Base-by-base conservation (phyloP, 1,140 invertebrate genomes). In the Vanessa tameamea region DNA sequence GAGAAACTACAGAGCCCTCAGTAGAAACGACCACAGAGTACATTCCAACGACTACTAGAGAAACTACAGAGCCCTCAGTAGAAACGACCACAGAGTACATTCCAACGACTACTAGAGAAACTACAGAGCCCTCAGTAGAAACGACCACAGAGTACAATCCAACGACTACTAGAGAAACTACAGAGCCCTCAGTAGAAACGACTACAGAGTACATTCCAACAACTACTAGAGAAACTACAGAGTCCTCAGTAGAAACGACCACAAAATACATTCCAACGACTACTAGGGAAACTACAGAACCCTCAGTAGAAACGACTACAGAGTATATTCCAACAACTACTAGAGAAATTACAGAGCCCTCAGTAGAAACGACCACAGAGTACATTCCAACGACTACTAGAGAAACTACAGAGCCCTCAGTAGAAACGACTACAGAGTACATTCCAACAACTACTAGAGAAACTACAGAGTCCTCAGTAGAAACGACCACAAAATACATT, bases 1-100 rank as follows among this genome's bases (percentile, higher is more conserved):
- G 26, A 6, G 26, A 31, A 31, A 53, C 51, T 9, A 53, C 51
- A 3, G 47, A 13, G 14, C 14, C 14, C 0, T 15, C 15, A 2
- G 14, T 53, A 16, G 51, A 53, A 15, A 53, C 57, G 20, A 20
- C 20, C 20, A 20, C 20, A 20, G 20, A 20, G 20, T 20, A 20
- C n/a, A 12, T 51, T 51, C 13, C 48, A 51, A 51, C 48, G 13
- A 51, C 48, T 1, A 3, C 13, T 59, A 15, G 43, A 26, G 20
- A 23, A 47, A 59, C 73, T 12, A 73, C 73, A 31, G 64, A 43
- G 14, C 3, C 23, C 0, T 2, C 53, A 48, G 63, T 69, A 14
- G 69, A 26, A 12, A 26, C 20, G 2, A 59, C 71, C 9, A 26
- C 55, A 14, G 20, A 20, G 20, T 20, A 20, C 20, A 20, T 20